Evolutionary conservation across 1,140 invertebrate species (phyloP).

Genomic region (Macrobrachium nipponense): DNA sequence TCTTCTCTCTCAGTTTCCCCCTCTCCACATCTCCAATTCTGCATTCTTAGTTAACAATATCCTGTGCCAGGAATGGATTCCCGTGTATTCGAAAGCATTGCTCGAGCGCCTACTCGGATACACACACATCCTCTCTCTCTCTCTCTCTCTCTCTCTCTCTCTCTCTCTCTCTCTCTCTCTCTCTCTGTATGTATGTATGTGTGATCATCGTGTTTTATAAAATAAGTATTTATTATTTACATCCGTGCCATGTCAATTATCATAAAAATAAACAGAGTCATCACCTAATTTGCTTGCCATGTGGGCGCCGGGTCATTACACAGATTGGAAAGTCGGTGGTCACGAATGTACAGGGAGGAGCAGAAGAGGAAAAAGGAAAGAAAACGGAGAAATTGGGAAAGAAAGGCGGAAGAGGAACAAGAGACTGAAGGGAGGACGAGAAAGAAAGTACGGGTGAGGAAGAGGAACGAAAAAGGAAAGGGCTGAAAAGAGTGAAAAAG

Average conservation of each 20-base stretch:
- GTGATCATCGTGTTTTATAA: constrained; percentile 27
- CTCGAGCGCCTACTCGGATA: background rate
- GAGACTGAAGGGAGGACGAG: background rate
- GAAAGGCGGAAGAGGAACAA: background rate
- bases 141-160: background rate
- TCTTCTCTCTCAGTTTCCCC: background rate
- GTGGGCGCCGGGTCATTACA: constrained; percentile 49
- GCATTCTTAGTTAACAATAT: background rate
- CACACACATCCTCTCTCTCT: background rate
- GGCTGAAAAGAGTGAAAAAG: background rate
- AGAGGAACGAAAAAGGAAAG: background rate
- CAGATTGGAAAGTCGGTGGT: constrained; percentile 50
- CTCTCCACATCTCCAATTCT: background rate
- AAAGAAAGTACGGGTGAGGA: background rate
- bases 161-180: background rate
- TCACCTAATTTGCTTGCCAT: constrained; percentile 38
- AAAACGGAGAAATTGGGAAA: too few species aligned
- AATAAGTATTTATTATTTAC: constrained; percentile 51
- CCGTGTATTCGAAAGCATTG: background rate
- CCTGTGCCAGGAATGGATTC: background rate
- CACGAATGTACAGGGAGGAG: constrained; percentile 11
- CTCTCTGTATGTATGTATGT: background rate
- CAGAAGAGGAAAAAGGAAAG: background rate
- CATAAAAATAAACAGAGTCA: constrained; percentile 52
- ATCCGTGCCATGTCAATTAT: constrained; percentile 59